Evolutionary conservation across 92 coral and sea anemone species (phyloP).

Genomic region (Montipora capitata): DNA sequence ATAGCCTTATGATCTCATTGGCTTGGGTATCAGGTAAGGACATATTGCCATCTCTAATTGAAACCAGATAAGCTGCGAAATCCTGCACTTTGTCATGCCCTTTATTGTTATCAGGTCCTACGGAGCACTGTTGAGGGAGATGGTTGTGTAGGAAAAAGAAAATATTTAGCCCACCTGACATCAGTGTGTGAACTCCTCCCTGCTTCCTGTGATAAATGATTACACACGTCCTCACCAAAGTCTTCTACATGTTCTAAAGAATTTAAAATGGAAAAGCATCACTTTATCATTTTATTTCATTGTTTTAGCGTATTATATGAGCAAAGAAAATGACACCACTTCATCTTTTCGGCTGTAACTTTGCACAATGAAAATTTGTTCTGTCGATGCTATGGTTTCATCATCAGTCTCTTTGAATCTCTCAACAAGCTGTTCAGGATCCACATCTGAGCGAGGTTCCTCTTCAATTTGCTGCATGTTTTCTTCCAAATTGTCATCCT

Average conservation of each 20-base stretch:
- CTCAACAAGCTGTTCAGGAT: conserved; percentile 66
- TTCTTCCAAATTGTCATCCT: conserved; percentile 7
- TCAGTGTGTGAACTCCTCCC: conserved; percentile 20
- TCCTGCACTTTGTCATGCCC: conserved; percentile 63
- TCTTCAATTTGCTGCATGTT: background rate
- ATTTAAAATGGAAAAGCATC: too few species aligned
- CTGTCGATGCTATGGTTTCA: conserved; percentile 28
- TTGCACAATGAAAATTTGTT: conserved; percentile 35
- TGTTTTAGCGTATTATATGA: too few species aligned
- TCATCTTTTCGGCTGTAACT: conserved; percentile 1
- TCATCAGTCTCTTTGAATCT: conserved; percentile 62
- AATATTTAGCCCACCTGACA: conserved; percentile 32
- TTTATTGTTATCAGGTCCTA: conserved; percentile 66
- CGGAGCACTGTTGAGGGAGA: conserved; percentile 28
- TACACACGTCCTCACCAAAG: background rate
- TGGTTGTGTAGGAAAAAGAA: background rate
- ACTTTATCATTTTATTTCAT: too few species aligned
- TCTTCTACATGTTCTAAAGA: too few species aligned
- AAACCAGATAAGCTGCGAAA: conserved; percentile 57
- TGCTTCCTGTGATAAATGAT: background rate
- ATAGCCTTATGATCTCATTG: conserved; percentile 34
- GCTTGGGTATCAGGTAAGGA: conserved; percentile 64
- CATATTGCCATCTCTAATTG: conserved; percentile 32
- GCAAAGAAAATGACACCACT: too few species aligned
- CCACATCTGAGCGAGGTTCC: conserved; percentile 54